Base-by-base conservation (phyloP, 2,888 invertebrate genomes). In the Agrilus cyanescens region DNA sequence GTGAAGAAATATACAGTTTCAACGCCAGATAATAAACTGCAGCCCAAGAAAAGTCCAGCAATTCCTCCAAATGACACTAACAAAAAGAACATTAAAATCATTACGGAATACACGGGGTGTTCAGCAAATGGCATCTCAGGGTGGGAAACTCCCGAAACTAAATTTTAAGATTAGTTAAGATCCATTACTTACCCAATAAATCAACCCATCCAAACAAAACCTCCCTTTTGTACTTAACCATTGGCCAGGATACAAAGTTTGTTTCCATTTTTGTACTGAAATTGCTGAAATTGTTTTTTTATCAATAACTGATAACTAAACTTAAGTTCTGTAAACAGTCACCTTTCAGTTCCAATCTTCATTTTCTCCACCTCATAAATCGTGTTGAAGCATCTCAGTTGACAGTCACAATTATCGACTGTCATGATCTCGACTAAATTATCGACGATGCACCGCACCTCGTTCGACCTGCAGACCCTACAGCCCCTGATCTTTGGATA, bases 121-220 rank as follows among this genome's bases (percentile, higher is more conserved):
- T 12, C 31, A 30, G 12, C 8, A 30, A 30, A 30, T 8, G 31
- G 8, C 12, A 30, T 30, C 31, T 30, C 8, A 30, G 12, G 31
- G 8, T 30, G 12, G 8, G 31, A 8, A 8, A 30, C 8, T 30
- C 12, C 12, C 8, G 31, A n/a, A n/a, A n/a, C n/a, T n/a, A n/a
- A n/a, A n/a, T n/a, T 20, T 20, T 20, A 20, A 5, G 6, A 10
- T 32, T 4, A 32, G 3, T 32, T 32, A 32, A 32, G 10, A 20
- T n/a, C 12, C 12, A 15, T 16, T 61, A 51, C 64, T 63, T 63
- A 78, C 82, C 86, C 34, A 86, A 60, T 39, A 87, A 70, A 67
- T 87, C 87, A 1, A 87, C 82, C 85, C 85, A 85, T 42, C 86
- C 87, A 58, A 87, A 87, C 33, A 84, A 72, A 13, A 86, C 85